Percentiles rank a stretch among this genome's conserved stretches.
These are phyloP conservation scores for Hirtodrosophila cameraria DNA, from an alignment of 2,888 invertebrate genomes.

Conservation along the genomic window DNA sequence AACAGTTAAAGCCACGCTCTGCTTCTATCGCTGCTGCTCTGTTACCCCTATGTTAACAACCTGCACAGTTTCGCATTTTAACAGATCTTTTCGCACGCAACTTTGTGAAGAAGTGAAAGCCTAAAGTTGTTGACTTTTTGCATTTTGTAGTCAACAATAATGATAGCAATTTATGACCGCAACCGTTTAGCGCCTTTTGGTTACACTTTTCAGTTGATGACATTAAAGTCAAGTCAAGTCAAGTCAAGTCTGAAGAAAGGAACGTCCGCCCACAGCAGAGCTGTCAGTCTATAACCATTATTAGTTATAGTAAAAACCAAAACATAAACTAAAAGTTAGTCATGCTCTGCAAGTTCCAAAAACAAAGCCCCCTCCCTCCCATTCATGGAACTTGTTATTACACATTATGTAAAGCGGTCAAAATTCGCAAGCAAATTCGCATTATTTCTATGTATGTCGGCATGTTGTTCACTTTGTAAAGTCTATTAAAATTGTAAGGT, in stretches of 20 bases:
- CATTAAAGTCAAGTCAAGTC: slow-evolving; percentile 5
- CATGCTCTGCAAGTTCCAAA: slow-evolving; percentile 23
- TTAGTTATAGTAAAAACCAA: slow-evolving; percentile 28
- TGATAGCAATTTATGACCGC: slow-evolving; percentile 57
- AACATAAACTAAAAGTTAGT: slow-evolving; percentile 19
- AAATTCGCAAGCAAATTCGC: slow-evolving; percentile 51
- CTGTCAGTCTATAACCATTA: slow-evolving; percentile 16
- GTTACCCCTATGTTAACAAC: slow-evolving; percentile 14
- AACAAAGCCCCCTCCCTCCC: slow-evolving; percentile 1
- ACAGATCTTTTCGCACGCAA: slow-evolving; percentile 41
- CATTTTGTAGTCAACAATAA: slow-evolving; percentile 30
- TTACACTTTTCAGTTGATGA: slow-evolving; percentile 28
- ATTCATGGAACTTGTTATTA: neutral
- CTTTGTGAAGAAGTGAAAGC: slow-evolving; percentile 62
- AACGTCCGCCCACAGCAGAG: slow-evolving; percentile 21
- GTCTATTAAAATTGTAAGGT: slow-evolving; percentile 30
- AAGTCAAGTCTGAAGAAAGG: neutral
- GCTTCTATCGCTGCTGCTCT: slow-evolving; percentile 2
- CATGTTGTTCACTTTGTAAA: slow-evolving; percentile 6
- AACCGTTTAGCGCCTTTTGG: slow-evolving; percentile 64
- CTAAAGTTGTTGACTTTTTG: slow-evolving; percentile 50
- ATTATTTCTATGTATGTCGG: slow-evolving; percentile 16
- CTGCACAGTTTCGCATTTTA: neutral
- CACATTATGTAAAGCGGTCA: slow-evolving; percentile 62
- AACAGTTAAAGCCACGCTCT: neutral